Conservation (phyloP, 2,113 vertebrate species). For the Pongo pygmaeus region DNA sequence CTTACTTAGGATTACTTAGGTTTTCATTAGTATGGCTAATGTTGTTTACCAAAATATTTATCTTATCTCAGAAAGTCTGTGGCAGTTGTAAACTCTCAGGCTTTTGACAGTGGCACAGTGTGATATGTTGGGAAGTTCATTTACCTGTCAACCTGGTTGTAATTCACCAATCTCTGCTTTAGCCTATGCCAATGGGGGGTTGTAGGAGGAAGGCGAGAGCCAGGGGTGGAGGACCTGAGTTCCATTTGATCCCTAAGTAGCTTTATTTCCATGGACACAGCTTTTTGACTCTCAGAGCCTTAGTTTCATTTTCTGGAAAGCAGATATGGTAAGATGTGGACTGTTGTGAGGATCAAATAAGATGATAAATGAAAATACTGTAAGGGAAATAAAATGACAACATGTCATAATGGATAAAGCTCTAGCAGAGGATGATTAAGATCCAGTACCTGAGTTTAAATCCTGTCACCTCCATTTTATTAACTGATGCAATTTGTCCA, state of each 20-base stretch:
- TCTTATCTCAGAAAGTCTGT: not conserved
- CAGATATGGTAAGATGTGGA: not conserved
- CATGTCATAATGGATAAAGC: not conserved
- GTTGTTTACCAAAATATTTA: not conserved
- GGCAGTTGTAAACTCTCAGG: not conserved
- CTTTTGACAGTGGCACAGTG: not conserved
- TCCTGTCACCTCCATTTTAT: not conserved
- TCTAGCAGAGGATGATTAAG: not conserved
- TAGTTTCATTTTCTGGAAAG: not conserved
- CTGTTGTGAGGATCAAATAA: not conserved
- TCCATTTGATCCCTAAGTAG: not conserved
- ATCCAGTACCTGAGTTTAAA: not conserved
- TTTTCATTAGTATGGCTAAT: not conserved
- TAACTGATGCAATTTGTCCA: not conserved
- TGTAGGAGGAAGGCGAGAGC: not conserved
- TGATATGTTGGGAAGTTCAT: not conserved
- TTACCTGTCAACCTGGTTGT: not conserved
- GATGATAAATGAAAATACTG: not conserved
- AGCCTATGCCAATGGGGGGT: accelerated
- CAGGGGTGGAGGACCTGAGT: not conserved
- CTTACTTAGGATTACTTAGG: accelerated
- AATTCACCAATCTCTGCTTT: not conserved
- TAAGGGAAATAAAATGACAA: not conserved
- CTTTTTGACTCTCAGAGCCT: not conserved
- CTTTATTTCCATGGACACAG: not conserved